A percentile compares a stretch with the other conserved stretches of the same genome.
Conservation (phyloP, 1,140 invertebrate species). For the Gerris buenoi region DNA sequence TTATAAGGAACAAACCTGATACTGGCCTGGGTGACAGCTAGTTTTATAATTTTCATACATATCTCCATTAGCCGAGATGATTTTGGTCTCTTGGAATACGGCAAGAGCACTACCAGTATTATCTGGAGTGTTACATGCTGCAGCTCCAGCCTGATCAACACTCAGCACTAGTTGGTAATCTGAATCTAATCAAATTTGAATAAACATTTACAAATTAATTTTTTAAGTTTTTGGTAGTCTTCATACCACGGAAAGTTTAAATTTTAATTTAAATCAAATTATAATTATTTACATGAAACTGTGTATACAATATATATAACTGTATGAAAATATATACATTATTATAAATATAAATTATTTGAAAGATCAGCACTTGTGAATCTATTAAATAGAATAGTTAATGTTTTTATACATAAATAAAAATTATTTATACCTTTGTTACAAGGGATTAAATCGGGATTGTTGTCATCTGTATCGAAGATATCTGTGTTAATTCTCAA, state of each 20-base stretch:
- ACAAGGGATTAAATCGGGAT: slow-evolving; percentile 69
- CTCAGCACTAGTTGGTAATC: slow-evolving; percentile 38
- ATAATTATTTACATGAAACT: no score
- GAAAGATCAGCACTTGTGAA: no score
- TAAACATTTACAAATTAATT: no score
- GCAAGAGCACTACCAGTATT: slow-evolving; percentile 13
- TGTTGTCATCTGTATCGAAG: slow-evolving; percentile 58
- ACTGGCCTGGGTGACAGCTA: slow-evolving; percentile 10
- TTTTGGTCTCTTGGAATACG: slow-evolving; percentile 13
- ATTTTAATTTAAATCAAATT: no score
- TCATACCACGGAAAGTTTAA: no score
- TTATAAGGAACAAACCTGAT: slow-evolving; percentile 8
- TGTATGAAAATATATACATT: not conserved
- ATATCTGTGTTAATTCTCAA: slow-evolving; percentile 44
- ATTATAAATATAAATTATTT: no score
- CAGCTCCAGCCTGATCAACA: slow-evolving; percentile 6
- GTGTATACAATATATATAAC: not conserved
- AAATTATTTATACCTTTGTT: slow-evolving; percentile 65
- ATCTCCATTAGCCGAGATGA: slow-evolving; percentile 22
- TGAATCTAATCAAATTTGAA: no score
- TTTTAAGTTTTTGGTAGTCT: no score
- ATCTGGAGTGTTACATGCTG: slow-evolving; percentile 21
- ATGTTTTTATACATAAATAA: no score
- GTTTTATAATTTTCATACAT: slow-evolving; percentile 24
- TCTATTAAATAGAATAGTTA: no score